Evolutionary conservation across 1,140 invertebrate species (phyloP), one percentile per base, ranked within the genome.

Genomic region (Drosophila nasuta): DNA sequence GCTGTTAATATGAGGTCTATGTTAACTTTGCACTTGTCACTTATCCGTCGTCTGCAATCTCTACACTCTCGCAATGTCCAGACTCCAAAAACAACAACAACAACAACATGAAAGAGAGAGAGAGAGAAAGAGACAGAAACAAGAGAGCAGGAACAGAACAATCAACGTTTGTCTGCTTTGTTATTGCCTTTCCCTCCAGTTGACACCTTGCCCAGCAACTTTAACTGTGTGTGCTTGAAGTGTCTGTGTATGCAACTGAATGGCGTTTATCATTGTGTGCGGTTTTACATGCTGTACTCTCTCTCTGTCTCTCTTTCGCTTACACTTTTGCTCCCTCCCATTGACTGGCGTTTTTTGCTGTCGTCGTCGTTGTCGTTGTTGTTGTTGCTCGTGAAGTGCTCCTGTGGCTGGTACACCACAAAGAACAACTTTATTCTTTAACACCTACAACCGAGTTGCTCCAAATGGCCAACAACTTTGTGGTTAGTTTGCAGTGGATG

Each of bases 401-500:
- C 67, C 66, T 73, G 72, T 54, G 66, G 67, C 59, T 70, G 54
- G 54, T 49, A 79, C 76, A 87, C 83, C 82, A 74, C 86, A 86
- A 82, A 77, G 79, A 91, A 89, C 85, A 91, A 89, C 85, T 85
- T 89, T 91, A 83, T 91, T 91, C 88, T 91, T 91, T 91, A 91
- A 91, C 88, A 91, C 88, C 89, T 91, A 88, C 88, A 88, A 91
- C 77, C 71, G 68, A 75, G 69, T 72, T 70, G 72, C 51, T 54
- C 68, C 65, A 70, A 87, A 69, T 81, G 79, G 86, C 67, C 72
- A 87, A 88, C 83, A 89, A 88, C 83, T 89, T 88, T 88, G 83
- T 85, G 83, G 83, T 88, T 88, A 83, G 85, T 85, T 87, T 87
- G 66, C 77, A 41, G 66, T 72, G 66, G 67, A 54, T 65, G 71